A percentile compares a stretch with the other conserved stretches of the same genome.
Evolutionary conservation across 1,140 invertebrate species (phyloP).

Genomic region (Calephelis nemesis): DNA sequence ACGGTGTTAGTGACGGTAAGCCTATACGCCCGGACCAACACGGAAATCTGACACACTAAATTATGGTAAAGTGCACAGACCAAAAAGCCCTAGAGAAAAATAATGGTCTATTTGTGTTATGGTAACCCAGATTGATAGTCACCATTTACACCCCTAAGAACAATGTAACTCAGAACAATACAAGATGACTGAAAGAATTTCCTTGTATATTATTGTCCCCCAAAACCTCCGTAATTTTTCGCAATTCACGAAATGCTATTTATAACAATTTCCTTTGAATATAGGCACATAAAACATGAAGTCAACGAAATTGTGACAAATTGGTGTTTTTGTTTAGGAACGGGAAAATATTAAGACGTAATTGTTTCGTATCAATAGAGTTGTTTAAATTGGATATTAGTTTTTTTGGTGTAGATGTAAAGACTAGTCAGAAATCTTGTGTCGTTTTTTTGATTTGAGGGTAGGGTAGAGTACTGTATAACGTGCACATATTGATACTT

Average conservation of each 20-base stretch:
- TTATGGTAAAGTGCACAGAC: too few relatives aligned
- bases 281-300: constrained; percentile 13
- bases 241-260: constrained; percentile 14
- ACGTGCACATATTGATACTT: too few relatives aligned
- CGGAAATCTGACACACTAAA: too few relatives aligned
- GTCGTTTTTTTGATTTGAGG: too few relatives aligned
- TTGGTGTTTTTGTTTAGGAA: constrained; percentile 1
- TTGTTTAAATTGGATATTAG: not conserved
- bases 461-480: too few relatives aligned
- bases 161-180: constrained; percentile 6
- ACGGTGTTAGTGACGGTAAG: too few relatives aligned
- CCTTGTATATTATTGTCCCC: constrained; percentile 15
- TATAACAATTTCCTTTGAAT: constrained; percentile 16
- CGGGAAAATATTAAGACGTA: constrained; percentile 8
- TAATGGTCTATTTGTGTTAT: not conserved
- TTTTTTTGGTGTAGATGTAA: too few relatives aligned
- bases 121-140: constrained; percentile 5
- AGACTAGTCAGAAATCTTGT: too few relatives aligned
- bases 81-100: not conserved
- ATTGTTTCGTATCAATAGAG: constrained; percentile 4
- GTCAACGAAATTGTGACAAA: constrained; percentile 16
- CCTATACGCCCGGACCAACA: too few relatives aligned
- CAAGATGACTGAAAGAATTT: constrained; percentile 10
- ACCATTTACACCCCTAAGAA: constrained; percentile 1
- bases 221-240: constrained; percentile 10